Evolutionary conservation across 1,140 invertebrate genomes (phyloP).

Genomic region (Drosophila nigrodunni): DNA sequence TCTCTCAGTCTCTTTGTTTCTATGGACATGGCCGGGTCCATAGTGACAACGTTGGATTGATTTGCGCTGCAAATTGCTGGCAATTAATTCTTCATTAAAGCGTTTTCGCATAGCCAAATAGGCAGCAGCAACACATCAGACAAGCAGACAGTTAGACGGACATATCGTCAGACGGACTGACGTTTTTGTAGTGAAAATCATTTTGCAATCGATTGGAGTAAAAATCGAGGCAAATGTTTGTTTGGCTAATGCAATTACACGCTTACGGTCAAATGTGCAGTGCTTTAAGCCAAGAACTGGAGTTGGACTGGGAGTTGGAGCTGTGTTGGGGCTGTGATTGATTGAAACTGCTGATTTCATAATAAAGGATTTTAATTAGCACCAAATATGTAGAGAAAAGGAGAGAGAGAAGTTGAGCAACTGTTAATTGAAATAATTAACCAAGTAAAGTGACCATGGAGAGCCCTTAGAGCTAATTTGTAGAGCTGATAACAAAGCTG

Average conservation of each 20-base stretch:
- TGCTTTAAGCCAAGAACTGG: conserved; percentile 39
- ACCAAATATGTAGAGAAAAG: conserved; percentile 61
- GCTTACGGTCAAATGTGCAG: conserved; percentile 75
- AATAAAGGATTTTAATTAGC: conserved; percentile 82
- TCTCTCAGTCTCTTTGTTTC: conserved; percentile 8
- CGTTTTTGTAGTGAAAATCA: conserved; percentile 68
- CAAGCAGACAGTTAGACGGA: conserved; percentile 7
- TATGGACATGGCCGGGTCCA: conserved; percentile 23
- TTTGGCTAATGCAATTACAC: conserved; percentile 80
- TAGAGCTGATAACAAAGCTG: neutral
- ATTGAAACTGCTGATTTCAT: conserved; percentile 69
- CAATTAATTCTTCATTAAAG: conserved; percentile 84
- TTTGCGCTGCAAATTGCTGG: conserved; percentile 82
- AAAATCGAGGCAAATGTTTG: conserved; percentile 33
- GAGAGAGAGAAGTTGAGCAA: neutral
- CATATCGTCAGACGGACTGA: neutral
- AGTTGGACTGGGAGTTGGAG: no score
- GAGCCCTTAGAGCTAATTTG: conserved; percentile 3
- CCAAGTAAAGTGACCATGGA: neutral
- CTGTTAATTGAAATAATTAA: conserved; percentile 15
- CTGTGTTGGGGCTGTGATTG: conserved; percentile 2
- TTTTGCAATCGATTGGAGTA: conserved; percentile 59
- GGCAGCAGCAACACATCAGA: conserved; percentile 34
- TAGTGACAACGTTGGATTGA: conserved; percentile 78
- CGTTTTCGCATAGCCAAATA: conserved; percentile 79